phyloP scores from a whole-genome alignment of 2,113 vertebrate genomes.

The Psephotus haematonotus region DNA sequence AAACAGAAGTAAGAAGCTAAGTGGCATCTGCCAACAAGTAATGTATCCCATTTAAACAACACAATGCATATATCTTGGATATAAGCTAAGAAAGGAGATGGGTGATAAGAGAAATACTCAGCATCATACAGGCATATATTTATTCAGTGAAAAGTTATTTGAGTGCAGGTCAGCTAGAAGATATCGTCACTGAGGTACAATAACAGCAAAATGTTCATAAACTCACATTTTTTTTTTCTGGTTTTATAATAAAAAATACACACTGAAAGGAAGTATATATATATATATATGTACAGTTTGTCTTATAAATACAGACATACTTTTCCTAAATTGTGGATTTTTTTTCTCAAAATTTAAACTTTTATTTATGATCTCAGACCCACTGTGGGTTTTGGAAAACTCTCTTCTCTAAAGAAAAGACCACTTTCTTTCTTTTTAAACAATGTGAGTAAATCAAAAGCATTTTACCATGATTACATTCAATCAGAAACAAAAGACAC shows the following conservation, averaged over 20 bases:
- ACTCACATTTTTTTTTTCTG: not conserved
- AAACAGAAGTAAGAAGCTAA: not conserved
- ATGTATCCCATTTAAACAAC: not conserved
- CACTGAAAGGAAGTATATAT: not conserved
- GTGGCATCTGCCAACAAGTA: not conserved
- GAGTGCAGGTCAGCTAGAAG: not conserved
- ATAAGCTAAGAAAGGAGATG: not conserved
- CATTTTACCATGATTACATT: not conserved
- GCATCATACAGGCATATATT: not conserved
- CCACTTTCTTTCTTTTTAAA: not conserved
- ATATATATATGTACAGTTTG: too few relatives aligned
- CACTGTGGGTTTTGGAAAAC: not conserved
- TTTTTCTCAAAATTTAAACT: not conserved
- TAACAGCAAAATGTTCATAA: not conserved
- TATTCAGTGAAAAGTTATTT: not conserved
- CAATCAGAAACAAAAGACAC: not conserved
- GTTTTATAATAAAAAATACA: not conserved
- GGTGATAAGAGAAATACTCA: not conserved
- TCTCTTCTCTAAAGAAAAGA: not conserved
- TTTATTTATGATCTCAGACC: not conserved
- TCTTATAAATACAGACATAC: not conserved
- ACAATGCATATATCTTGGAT: not conserved
- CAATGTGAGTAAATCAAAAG: not conserved
- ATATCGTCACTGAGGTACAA: not conserved
- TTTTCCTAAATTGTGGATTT: not conserved